Conservation (phyloP, 1,140 invertebrate genomes). For the Dendroctonus valens region DNA sequence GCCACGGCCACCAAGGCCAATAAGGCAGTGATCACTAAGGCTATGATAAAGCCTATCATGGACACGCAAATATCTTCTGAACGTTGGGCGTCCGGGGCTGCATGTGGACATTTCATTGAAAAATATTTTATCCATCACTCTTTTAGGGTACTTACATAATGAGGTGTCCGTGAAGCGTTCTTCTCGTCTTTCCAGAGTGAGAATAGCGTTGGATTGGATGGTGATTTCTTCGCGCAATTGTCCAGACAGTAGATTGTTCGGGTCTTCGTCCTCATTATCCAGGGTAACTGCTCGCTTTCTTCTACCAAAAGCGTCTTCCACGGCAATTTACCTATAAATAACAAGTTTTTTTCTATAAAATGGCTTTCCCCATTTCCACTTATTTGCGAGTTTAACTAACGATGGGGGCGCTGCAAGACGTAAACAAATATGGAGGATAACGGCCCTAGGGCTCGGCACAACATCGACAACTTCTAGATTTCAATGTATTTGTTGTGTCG, state of each 20-base stretch:
- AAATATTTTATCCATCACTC: background rate
- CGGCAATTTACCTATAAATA: constrained; percentile 80
- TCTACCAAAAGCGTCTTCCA: constrained; percentile 84
- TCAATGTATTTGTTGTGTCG: too few species aligned
- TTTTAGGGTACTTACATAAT: constrained; percentile 59
- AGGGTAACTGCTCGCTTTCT: constrained; percentile 68
- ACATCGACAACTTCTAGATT: too few species aligned
- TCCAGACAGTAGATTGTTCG: constrained; percentile 66
- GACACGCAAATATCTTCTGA: constrained; percentile 90
- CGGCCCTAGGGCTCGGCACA: too few species aligned
- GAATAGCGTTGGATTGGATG: constrained; percentile 87
- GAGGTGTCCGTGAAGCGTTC: constrained; percentile 64
- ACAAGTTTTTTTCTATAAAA: background rate
- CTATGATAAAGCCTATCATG: constrained; percentile 88
- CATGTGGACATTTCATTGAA: constrained; percentile 40
- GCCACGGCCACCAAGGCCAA: constrained; percentile 89
- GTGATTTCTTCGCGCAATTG: constrained; percentile 89
- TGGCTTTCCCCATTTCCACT: too few species aligned
- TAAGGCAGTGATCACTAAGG: constrained; percentile 86
- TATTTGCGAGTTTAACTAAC: too few species aligned
- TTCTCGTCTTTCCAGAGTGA: constrained; percentile 83
- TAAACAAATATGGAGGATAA: too few species aligned
- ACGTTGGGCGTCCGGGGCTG: constrained; percentile 63
- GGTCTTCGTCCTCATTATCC: constrained; percentile 58
- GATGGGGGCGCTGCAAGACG: too few species aligned